Base-by-base conservation (phyloP, 2,113 vertebrate genomes). In the Columba janthina region DNA sequence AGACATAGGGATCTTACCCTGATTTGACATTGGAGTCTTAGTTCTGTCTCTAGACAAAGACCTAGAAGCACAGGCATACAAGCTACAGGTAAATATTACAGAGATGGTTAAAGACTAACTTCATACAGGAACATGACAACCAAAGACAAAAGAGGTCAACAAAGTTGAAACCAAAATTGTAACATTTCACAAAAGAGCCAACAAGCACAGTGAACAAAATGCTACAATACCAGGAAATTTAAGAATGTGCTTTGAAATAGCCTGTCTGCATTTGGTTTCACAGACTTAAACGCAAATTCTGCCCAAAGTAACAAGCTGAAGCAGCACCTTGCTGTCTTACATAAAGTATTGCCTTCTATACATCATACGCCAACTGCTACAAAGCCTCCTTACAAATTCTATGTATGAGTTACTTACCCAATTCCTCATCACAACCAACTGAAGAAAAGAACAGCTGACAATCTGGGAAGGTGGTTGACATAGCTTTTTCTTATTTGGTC, bases 161-260 rank as follows among this genome's bases (percentile, higher is more conserved):
- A 54, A 69, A 81, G 72, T 48, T 46, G 51, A 80, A 84, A 92
- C 65, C 16, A 64, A 88, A 93, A 21, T 31, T 42, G 32, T 77
- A 88, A 94, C 73, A 32, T 76, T 91, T 69, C 87, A 92, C 76
- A 54, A 5, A 77, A 92, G 58, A 85, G 79, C 60, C 1, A 7
- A 97, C 74, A 42, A 90, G 46, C 91, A 96, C 78, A 67, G 82
- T 75, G 40, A 91, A 92, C 69, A 89, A 85, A 96, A 94, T 88
- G 74, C 93, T 94, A 92, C 85, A 74, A 78, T 74, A 92, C 34
- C 73, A 91, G 89, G 81, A 91, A 94, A 91, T 83, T 44, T 15
- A 76, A 83, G 72, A 89, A 91, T 95, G 94, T 97, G 96, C 95
- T 97, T 96, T 92, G 92, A 79, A 92, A 75, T 66, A 95, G 80